Evolutionary conservation across 1,140 invertebrate genomes (phyloP), one percentile per base, ranked within the genome.

Genomic region (Gonioctena quinquepunctata): DNA sequence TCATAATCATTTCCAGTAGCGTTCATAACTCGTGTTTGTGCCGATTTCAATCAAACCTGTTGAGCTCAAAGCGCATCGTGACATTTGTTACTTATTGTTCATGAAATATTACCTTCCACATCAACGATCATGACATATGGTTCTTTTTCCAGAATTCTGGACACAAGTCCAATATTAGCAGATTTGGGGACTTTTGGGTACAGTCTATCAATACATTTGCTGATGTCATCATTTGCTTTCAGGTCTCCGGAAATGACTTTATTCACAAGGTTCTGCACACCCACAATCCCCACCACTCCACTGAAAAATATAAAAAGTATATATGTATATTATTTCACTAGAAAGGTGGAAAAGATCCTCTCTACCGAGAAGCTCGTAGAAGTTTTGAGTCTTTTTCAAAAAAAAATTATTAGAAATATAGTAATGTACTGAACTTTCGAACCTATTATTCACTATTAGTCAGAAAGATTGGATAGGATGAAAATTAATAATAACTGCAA

Each of bases 71-170:
- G 0, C 8, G 2, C 33, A 42, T 42, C 3, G n/a, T 7, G n/a
- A 49, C 61, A 66, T 25, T 42, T 25, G 1, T 26, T 42, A 11
- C n/a, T 26, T 48, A 22, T 63, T 25, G 22, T 63, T 42, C 5
- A n/a, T n/a, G 33, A 8, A 42, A 26, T 64, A 19, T 69, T 71
- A 77, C 77, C 70, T 63, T 75, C 59, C 19, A 66, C 76, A 69
- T 85, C 77, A 23, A 84, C 77, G 16, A 96, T 88, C 3, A 96
- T 79, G 0, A 92, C 93, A 81, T 90, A 95, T 50, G 91, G 85
- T 73, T 95, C 90, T 27, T 89, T 90, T 80, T 96, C 92, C 19
- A 97, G 84, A 75, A 95, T 88, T 28, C 90, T 85, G 0, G 93
- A 94, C 50, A 96, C 83, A 72, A 89, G 87, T 5, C 93, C 92